A percentile compares a stretch with the other conserved stretches of the same genome.
Conservation (phyloP, 2,888 invertebrate genomes). For the Ophraella communa region DNA sequence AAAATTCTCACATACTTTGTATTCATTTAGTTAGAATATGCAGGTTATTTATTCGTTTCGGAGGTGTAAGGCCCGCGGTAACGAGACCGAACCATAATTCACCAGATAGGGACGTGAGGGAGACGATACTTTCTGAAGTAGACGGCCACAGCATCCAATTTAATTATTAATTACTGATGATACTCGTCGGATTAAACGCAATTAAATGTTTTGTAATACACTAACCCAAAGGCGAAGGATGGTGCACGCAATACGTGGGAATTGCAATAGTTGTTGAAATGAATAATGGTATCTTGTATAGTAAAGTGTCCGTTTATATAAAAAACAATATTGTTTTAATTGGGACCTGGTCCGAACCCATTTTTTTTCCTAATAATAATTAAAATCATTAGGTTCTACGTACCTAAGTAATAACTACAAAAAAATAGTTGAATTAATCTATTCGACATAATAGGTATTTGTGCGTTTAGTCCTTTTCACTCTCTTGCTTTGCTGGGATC, state of each 20-base stretch:
- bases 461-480: no score
- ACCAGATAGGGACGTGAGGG: constrained; percentile 32
- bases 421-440: no score
- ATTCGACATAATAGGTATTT: no score
- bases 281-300: not conserved
- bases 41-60: constrained; percentile 37
- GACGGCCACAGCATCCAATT: constrained; percentile 36
- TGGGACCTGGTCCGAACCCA: not conserved
- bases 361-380: no score
- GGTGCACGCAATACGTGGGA: constrained; percentile 24
- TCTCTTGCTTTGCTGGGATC: no score
- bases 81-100: constrained; percentile 50
- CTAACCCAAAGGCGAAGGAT: constrained; percentile 14
- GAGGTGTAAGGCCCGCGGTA: constrained; percentile 37
- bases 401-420: no score
- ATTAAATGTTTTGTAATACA: constrained; percentile 45
- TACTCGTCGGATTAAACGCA: constrained; percentile 50
- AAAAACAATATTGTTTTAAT: not conserved
- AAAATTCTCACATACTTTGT: constrained; percentile 35
- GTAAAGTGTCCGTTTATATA: not conserved
- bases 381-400: no score
- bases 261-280: constrained; percentile 7
- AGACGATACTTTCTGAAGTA: constrained; percentile 30
- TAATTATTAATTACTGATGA: constrained; percentile 54
- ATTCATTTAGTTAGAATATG: constrained; percentile 12